Evolutionary conservation across 2,797 vertebrate genomes (phyloP).

Genomic region (Microchirus variegatus): DNA sequence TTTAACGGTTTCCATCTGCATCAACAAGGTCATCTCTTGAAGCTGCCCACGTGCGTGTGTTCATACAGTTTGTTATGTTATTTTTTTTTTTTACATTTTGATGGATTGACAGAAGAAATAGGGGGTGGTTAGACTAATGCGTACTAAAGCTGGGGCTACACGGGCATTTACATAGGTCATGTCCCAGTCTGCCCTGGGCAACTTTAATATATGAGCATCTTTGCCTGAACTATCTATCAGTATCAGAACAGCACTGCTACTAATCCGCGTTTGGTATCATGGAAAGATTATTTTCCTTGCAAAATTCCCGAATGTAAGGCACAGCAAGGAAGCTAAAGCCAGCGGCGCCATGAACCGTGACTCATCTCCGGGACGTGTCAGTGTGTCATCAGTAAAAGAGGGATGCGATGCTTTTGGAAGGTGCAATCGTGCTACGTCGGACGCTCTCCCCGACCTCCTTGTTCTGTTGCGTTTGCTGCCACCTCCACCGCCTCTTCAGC

Average conservation of each 20-base stretch:
- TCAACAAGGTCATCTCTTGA: constrained; percentile 13
- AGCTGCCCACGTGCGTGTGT: background rate
- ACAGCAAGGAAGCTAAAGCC: constrained; percentile 24
- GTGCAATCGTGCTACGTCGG: background rate
- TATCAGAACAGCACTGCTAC: constrained; percentile 27
- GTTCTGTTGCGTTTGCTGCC: constrained; percentile 99
- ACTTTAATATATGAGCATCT: constrained; percentile 56
- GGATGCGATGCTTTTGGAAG: constrained; percentile 13
- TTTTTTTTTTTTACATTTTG: background rate
- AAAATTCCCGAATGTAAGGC: constrained; percentile 23
- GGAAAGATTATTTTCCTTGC: constrained; percentile 9
- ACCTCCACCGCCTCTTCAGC: constrained; percentile 96
- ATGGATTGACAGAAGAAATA: constrained; percentile 1
- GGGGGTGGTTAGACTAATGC: background rate
- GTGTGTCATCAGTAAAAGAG: constrained; percentile 18
- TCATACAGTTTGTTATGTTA: background rate
- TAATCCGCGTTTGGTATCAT: constrained; percentile 24
- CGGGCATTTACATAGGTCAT: constrained; percentile 2
- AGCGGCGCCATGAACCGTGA: too few relatives aligned
- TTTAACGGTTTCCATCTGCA: constrained; percentile 21
- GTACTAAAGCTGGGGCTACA: constrained; percentile 23
- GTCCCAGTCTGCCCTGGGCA: constrained; percentile 22
- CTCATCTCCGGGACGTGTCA: background rate
- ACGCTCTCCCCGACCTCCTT: constrained; percentile 88
- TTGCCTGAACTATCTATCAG: constrained; percentile 53